A percentile compares a stretch with the other conserved stretches of the same genome.
These are phyloP conservation scores for Furnarius figulus DNA, from an alignment of 2,113 vertebrate genomes.

Conservation along the genomic window DNA sequence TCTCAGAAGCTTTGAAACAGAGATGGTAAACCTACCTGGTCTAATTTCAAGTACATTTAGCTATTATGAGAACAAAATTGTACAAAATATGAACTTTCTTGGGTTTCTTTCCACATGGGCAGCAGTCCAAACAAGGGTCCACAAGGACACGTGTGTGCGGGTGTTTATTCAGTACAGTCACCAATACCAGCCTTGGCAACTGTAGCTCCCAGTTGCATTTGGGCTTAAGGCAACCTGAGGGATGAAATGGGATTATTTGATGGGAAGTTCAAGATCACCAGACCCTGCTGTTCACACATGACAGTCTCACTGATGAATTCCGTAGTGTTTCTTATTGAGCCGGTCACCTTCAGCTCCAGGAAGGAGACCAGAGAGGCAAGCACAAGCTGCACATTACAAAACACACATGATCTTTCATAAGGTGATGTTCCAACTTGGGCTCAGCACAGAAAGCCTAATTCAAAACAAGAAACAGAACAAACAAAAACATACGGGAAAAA, in stretches of 20 bases:
- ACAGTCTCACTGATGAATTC: neutral
- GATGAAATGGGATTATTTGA: neutral
- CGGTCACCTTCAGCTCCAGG: neutral
- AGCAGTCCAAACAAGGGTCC: neutral
- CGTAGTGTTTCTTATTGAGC: neutral
- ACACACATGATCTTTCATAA: neutral
- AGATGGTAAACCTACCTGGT: neutral
- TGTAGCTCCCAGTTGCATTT: neutral
- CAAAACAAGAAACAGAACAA: slow-evolving; percentile 18
- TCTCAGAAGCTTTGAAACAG: neutral
- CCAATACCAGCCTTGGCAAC: neutral
- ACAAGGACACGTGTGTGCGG: fast-evolving
- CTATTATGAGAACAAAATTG: neutral
- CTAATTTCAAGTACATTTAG: neutral
- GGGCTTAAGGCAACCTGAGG: neutral
- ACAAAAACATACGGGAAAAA: neutral
- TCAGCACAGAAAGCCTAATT: neutral
- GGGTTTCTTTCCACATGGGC: neutral
- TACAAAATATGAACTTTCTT: neutral
- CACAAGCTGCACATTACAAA: neutral
- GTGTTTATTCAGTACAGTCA: neutral
- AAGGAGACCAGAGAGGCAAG: neutral
- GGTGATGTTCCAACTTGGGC: neutral
- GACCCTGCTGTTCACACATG: neutral
- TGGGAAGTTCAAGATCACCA: neutral